These are phyloP conservation scores for Copsychus sechellarum DNA, from an alignment of 2,113 vertebrate species.

Conservation along the genomic window DNA sequence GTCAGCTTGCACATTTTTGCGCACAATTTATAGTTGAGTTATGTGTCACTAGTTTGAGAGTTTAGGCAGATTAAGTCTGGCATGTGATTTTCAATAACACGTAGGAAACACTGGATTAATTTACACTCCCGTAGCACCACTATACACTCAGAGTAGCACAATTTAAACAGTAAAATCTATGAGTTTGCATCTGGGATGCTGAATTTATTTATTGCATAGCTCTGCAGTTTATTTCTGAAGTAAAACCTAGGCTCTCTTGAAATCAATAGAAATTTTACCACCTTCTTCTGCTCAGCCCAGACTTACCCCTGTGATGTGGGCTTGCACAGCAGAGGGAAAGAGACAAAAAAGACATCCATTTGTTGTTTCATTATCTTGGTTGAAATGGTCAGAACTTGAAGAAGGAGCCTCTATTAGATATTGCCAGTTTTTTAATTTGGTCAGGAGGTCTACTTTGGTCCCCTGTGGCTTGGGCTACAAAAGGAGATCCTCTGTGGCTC, in stretches of 20 bases:
- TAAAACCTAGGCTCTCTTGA: neutral
- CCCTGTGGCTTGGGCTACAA: accelerated
- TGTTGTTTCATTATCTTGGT: neutral
- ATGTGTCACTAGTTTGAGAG: neutral
- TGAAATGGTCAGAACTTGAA: neutral
- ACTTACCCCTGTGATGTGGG: neutral
- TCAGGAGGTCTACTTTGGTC: neutral
- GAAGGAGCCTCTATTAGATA: neutral
- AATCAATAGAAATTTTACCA: neutral
- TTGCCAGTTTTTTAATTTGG: neutral
- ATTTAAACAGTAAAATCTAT: neutral
- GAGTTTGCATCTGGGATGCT: neutral
- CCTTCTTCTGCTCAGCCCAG: neutral
- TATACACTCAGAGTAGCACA: neutral
- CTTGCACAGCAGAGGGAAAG: neutral
- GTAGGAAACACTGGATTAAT: neutral
- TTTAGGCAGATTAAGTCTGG: neutral
- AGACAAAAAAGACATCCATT: neutral
- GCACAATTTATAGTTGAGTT: neutral
- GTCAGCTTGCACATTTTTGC: neutral
- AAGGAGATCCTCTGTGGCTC: neutral
- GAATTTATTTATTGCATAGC: neutral
- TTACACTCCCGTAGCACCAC: neutral
- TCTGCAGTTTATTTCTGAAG: neutral
- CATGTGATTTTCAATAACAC: conserved; percentile 1